phyloP scores from a whole-genome alignment of 2,888 invertebrate genomes.

The Romanomermis culicivorax region DNA sequence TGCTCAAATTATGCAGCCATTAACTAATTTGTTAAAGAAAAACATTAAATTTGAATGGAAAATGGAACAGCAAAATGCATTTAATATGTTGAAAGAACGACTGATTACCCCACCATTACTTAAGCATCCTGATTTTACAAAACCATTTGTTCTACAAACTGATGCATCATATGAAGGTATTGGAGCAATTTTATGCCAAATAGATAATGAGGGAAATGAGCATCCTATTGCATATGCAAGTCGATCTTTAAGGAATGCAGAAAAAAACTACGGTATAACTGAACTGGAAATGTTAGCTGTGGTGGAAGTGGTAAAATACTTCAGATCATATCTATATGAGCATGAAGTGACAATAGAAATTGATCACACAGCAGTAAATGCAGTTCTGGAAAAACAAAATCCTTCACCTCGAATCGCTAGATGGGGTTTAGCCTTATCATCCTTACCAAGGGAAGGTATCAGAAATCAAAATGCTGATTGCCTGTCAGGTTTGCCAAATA shows the following conservation, averaged over 20 bases:
- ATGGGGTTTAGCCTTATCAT: slow-evolving; percentile 31
- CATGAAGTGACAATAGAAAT: slow-evolving; percentile 24
- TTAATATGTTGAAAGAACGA: slow-evolving; percentile 8
- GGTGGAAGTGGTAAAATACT: slow-evolving; percentile 27
- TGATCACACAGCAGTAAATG: slow-evolving; percentile 34
- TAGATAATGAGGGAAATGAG: slow-evolving; percentile 7
- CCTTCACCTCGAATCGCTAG: slow-evolving; percentile 31
- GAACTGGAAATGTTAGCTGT: slow-evolving; percentile 29
- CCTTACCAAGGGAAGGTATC: slow-evolving; percentile 14
- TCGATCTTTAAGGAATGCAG: slow-evolving; percentile 15
- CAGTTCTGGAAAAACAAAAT: slow-evolving; percentile 30
- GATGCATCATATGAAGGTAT: slow-evolving; percentile 21
- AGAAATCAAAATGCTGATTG: slow-evolving; percentile 29
- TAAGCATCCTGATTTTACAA: slow-evolving; percentile 15
- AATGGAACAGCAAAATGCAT: slow-evolving; percentile 10
- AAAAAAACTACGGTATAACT: slow-evolving; percentile 29
- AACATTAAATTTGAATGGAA: slow-evolving; percentile 12
- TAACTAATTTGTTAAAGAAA: slow-evolving; percentile 5
- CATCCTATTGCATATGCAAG: slow-evolving; percentile 16
- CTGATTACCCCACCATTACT: slow-evolving; percentile 12
- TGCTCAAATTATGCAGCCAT: slow-evolving; percentile 8
- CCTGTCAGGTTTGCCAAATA: slow-evolving; percentile 21
- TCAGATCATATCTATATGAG: slow-evolving; percentile 29
- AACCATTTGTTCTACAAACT: slow-evolving; percentile 17
- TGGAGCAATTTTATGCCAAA: slow-evolving; percentile 18